These are phyloP conservation scores for Sminthurinus aureus DNA, from an alignment of 2,888 invertebrate species.

Conservation along the genomic window DNA sequence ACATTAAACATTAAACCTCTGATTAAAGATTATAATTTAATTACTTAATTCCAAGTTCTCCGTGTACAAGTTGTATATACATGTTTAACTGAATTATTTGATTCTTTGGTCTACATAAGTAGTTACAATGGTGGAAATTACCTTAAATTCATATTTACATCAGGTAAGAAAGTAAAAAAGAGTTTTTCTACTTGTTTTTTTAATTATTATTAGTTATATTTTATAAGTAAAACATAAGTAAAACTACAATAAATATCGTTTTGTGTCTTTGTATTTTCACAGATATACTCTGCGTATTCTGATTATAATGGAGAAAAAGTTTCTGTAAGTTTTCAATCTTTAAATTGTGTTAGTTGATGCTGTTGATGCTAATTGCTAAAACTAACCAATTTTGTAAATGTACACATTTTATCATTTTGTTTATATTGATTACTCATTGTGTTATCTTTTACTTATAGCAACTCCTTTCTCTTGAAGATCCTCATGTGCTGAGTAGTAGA, in stretches of 20 bases:
- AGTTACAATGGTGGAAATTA: conserved; percentile 54
- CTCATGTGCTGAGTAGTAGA: conserved; percentile 75
- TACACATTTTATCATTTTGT: conserved; percentile 13
- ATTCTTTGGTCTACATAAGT: not conserved
- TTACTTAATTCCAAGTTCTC: no score
- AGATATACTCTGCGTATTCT: conserved; percentile 70
- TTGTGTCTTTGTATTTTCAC: conserved; percentile 50
- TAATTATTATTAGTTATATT: no score
- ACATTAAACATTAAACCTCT: no score
- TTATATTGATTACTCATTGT: conserved; percentile 16
- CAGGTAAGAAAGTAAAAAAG: no score
- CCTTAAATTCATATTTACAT: conserved; percentile 56
- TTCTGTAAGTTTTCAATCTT: conserved; percentile 62
- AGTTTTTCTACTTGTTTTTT: no score
- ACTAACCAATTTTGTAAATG: not conserved
- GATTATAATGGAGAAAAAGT: conserved; percentile 71
- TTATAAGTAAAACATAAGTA: no score
- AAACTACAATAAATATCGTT: not conserved
- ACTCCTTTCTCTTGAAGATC: conserved; percentile 67
- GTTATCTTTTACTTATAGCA: no score
- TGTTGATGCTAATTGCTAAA: not conserved
- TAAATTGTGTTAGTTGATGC: no score
- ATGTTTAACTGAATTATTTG: no score
- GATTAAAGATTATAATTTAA: no score
- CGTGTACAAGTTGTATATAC: no score